phyloP scores from a whole-genome alignment of 2,113 vertebrate genomes.

The Ceyx margarethae region DNA sequence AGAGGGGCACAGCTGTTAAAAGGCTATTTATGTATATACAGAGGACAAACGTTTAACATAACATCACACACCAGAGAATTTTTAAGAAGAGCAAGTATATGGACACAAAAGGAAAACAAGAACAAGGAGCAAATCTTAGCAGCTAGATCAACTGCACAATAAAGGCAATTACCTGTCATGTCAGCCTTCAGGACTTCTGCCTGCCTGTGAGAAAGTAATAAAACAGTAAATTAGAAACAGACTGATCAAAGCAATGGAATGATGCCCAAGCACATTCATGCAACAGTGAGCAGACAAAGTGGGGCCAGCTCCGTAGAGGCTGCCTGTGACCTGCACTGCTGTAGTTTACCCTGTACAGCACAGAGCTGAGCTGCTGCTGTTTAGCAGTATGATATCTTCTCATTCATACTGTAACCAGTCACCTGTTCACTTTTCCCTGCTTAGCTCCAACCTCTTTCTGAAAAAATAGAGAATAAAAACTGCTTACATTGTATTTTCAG shows the following conservation, averaged over 20 bases:
- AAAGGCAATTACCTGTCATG: conserved; percentile 89
- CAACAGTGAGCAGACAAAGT: not conserved
- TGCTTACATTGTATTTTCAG: not conserved
- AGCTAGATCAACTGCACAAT: not conserved
- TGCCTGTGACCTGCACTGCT: not conserved
- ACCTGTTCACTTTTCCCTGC: not conserved
- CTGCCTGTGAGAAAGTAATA: conserved; percentile 83
- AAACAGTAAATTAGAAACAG: conserved; percentile 43
- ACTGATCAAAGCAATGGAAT: not conserved
- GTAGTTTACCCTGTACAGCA: not conserved
- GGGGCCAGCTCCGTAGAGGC: not conserved
- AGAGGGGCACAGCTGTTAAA: not conserved
- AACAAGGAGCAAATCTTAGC: not conserved
- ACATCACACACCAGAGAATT: not conserved
- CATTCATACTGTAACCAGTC: not conserved
- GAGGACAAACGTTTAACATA: not conserved
- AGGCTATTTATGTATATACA: not conserved
- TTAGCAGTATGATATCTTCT: not conserved
- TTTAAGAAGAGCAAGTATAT: not conserved
- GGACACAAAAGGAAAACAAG: not conserved
- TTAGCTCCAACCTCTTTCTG: not conserved
- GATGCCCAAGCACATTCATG: not conserved
- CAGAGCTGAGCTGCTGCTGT: not conserved
- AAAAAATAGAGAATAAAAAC: not conserved
- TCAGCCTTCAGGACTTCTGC: conserved; percentile 99